Conservation (phyloP, 2,888 invertebrate genomes). For the Imbricaverruca yamaguchii region DNA sequence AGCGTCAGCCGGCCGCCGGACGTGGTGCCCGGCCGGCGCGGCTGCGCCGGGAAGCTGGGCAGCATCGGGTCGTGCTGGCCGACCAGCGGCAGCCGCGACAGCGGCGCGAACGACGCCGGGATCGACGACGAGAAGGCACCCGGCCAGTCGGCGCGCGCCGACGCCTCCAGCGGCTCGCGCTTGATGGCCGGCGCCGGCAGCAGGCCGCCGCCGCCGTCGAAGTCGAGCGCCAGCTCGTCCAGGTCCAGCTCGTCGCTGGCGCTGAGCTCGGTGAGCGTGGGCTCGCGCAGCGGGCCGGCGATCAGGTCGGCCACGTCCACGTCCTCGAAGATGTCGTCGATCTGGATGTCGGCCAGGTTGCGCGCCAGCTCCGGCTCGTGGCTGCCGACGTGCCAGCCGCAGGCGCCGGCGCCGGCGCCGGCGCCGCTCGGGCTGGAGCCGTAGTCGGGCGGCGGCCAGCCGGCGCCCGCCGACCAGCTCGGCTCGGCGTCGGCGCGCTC, state of each 20-base stretch:
- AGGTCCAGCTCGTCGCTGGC: background rate
- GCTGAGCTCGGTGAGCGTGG: conserved; percentile 1
- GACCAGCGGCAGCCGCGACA: conserved; percentile 9
- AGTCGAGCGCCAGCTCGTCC: background rate
- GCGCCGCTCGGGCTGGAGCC: background rate
- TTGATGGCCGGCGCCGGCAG: background rate
- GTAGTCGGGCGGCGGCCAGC: background rate
- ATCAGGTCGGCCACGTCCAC: conserved; percentile 16
- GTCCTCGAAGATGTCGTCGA: conserved; percentile 21
- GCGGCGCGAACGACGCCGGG: conserved; percentile 12
- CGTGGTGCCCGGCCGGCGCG: conserved; percentile 6
- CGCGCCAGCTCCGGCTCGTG: conserved; percentile 13
- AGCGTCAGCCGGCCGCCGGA: conserved; percentile 16
- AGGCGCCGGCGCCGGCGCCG: background rate
- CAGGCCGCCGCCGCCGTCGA: no score
- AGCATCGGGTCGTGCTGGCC: conserved; percentile 21
- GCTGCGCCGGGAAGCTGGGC: background rate
- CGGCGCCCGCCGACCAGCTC: conserved; percentile 6
- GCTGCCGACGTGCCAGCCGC: background rate
- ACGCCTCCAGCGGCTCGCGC: background rate
- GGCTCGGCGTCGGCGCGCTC: background rate
- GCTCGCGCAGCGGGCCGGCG: background rate
- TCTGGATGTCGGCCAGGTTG: conserved; percentile 9
- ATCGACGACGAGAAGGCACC: background rate
- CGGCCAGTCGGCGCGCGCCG: background rate